Evolutionary conservation across 2,888 invertebrate species (phyloP).

Genomic region (Ophion costatus): DNA sequence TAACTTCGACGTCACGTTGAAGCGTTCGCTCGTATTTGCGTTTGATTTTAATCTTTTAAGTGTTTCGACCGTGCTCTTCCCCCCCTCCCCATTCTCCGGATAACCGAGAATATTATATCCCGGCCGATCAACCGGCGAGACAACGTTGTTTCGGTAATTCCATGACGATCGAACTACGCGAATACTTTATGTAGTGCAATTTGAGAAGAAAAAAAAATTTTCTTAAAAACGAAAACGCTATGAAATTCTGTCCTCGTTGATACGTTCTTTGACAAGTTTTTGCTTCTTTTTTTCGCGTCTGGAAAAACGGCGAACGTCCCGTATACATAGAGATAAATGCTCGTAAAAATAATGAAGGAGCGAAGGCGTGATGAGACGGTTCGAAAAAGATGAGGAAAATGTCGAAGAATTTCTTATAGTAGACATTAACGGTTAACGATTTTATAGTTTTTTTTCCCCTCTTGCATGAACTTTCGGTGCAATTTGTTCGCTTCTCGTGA

Average conservation of each 20-base stretch:
- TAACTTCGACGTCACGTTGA: constrained; percentile 17
- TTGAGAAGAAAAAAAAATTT: not conserved
- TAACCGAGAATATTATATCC: constrained; percentile 43
- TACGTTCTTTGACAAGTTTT: constrained; percentile 30
- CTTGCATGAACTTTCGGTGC: constrained; percentile 72
- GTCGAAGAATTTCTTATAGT: constrained; percentile 51
- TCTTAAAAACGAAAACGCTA: constrained; percentile 48
- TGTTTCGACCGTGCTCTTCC: constrained; percentile 26
- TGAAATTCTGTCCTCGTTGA: constrained; percentile 65
- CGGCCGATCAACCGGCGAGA: constrained; percentile 31
- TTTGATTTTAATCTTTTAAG: constrained; percentile 30
- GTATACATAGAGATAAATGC: constrained; percentile 54
- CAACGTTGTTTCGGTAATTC: constrained; percentile 44
- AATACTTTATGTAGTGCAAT: constrained; percentile 67
- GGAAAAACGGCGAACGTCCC: constrained; percentile 41
- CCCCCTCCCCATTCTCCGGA: not conserved
- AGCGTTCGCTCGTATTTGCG: constrained; percentile 31
- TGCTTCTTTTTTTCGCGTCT: constrained; percentile 33
- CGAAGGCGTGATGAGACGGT: not conserved
- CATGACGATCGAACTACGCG: constrained; percentile 62
- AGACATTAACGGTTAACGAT: constrained; percentile 50
- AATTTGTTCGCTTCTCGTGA: constrained; percentile 66
- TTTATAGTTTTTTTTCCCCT: constrained; percentile 42
- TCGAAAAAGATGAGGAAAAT: constrained; percentile 25
- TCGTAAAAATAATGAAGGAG: constrained; percentile 30